Conservation (phyloP, 2,797 vertebrate species). For the Poliocrania exsul region DNA sequence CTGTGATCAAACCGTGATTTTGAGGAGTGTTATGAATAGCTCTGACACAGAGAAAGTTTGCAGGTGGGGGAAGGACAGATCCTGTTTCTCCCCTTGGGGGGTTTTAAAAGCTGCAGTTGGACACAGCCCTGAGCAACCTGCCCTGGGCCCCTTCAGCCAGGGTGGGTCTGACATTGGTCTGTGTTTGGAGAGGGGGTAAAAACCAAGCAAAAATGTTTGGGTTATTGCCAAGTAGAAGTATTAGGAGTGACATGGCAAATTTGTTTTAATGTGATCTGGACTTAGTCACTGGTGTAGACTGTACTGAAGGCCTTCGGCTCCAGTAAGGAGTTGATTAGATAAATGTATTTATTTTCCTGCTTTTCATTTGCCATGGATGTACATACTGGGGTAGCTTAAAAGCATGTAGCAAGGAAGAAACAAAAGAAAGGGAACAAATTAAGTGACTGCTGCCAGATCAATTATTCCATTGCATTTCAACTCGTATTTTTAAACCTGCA, state of each 20-base stretch:
- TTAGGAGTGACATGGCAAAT: not conserved
- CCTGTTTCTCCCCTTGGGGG: not conserved
- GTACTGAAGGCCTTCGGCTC: not conserved
- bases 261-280: slow-evolving; percentile 1
- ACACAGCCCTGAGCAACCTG: not conserved
- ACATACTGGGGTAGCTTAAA: not conserved
- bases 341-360: not conserved
- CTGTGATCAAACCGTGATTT: not conserved
- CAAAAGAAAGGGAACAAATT: not conserved
- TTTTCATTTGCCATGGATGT: not conserved
- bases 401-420: not conserved
- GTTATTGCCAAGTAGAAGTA: not conserved
- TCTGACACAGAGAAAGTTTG: not conserved
- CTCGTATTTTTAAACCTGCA: slow-evolving; percentile 17
- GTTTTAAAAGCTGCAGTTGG: rapidly evolving
- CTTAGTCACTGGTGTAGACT: not conserved
- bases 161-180: not conserved
- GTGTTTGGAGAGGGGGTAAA: not conserved
- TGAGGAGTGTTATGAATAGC: not conserved
- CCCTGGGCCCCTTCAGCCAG: not conserved
- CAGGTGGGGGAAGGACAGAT: not conserved
- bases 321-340: not conserved
- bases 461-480: slow-evolving; percentile 21
- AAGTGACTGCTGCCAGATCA: slow-evolving; percentile 25
- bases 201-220: not conserved